A percentile compares a stretch with the other conserved stretches of the same genome.
Conservation (phyloP, 1,140 invertebrate genomes). For the Nephotettix cincticeps region DNA sequence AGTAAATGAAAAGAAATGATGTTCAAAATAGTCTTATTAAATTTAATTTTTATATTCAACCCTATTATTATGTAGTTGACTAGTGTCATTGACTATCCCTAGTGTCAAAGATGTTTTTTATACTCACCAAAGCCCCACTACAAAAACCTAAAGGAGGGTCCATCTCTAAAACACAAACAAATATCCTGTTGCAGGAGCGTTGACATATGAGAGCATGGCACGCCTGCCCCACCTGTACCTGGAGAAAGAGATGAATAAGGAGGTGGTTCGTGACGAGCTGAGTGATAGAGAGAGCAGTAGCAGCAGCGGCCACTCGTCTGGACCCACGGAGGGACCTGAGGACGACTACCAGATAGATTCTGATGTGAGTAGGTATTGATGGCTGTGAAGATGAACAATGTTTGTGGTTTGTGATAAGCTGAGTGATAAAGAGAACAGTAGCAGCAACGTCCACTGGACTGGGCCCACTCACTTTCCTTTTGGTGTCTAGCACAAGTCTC, state of each 20-base stretch:
- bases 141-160: too few species aligned
- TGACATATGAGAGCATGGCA: slow-evolving; percentile 82
- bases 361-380: too few species aligned
- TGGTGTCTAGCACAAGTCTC: slow-evolving; percentile 49
- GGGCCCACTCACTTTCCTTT: slow-evolving; percentile 73
- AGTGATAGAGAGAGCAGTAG: slow-evolving; percentile 49
- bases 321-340: slow-evolving; percentile 72
- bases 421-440: slow-evolving; percentile 50
- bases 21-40: too few species aligned
- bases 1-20: too few species aligned
- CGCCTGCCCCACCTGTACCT: slow-evolving; percentile 76
- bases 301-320: slow-evolving; percentile 49
- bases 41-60: too few species aligned
- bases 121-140: too few species aligned
- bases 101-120: too few species aligned
- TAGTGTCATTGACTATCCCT: too few species aligned
- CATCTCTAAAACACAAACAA: too few species aligned
- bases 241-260: slow-evolving; percentile 41
- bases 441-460: slow-evolving; percentile 46
- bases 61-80: too few species aligned
- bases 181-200: slow-evolving; percentile 61
- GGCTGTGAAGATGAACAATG: slow-evolving; percentile 34
- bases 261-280: slow-evolving; percentile 37
- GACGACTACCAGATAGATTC: slow-evolving; percentile 45
- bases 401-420: slow-evolving; percentile 28